These are phyloP conservation scores for Tylochromis polylepis DNA, from an alignment of 2,113 vertebrate species.

Conservation along the genomic window DNA sequence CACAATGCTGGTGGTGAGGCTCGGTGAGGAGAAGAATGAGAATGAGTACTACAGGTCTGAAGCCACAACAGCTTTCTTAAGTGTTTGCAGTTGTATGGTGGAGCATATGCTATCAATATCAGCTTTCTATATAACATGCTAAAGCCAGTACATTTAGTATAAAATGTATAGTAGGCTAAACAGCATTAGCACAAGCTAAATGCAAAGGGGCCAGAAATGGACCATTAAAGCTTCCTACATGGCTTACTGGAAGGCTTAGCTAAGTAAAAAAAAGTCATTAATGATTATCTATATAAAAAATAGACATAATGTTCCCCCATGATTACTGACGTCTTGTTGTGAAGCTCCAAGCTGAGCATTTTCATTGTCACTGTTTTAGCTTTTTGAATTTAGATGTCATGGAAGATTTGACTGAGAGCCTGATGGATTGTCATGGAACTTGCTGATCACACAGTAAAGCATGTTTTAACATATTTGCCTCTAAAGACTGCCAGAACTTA, in stretches of 20 bases:
- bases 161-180: background rate
- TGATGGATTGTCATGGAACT: background rate
- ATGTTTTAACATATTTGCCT: background rate
- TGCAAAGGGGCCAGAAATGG: background rate
- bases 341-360: background rate
- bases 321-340: background rate
- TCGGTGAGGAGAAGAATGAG: background rate
- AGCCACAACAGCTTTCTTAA: background rate
- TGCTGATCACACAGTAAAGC: background rate
- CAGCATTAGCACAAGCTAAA: rapidly evolving
- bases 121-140: background rate
- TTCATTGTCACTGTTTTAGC: background rate
- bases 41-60: background rate
- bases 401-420: background rate
- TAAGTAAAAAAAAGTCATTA: background rate
- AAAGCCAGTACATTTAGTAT: background rate
- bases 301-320: background rate
- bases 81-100: background rate
- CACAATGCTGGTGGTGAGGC: background rate
- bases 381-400: background rate
- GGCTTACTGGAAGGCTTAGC: background rate
- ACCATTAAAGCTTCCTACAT: rapidly evolving
- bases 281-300: background rate
- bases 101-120: background rate
- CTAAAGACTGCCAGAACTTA: too few relatives aligned